phyloP scores from a whole-genome alignment of 2,888 invertebrate genomes.

The Callimorpha dominula region DNA sequence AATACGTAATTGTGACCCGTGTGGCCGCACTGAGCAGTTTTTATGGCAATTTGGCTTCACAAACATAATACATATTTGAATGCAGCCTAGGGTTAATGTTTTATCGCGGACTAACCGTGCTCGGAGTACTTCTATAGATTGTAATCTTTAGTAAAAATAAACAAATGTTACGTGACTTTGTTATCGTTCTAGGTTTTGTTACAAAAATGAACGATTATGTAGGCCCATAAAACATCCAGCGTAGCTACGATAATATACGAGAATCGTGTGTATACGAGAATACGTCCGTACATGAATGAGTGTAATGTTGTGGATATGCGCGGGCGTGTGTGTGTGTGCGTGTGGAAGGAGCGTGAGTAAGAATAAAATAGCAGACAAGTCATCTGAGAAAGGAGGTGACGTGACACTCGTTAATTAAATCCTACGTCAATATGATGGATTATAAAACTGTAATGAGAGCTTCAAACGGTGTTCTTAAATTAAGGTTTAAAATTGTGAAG shows the following conservation, averaged over 20 bases:
- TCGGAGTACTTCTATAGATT: conserved; percentile 4
- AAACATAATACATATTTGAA: conserved; percentile 16
- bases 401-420: conserved; percentile 41
- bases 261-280: neutral
- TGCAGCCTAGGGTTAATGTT: conserved; percentile 10
- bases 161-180: neutral
- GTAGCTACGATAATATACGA: neutral
- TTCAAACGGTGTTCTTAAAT: conserved; percentile 28
- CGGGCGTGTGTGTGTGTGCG: neutral
- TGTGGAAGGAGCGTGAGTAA: neutral
- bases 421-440: conserved; percentile 39
- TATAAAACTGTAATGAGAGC: conserved; percentile 20
- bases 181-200: neutral
- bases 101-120: conserved; percentile 6
- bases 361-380: neutral
- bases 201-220: neutral
- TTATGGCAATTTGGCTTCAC: conserved; percentile 16
- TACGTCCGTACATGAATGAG: neutral
- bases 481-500: conserved; percentile 4
- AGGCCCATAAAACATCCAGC: neutral
- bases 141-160: conserved; percentile 1
- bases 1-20: conserved; percentile 22
- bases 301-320: neutral
- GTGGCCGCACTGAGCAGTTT: conserved; percentile 14
- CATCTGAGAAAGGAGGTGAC: neutral